Percentiles rank a stretch among this genome's conserved stretches.
These are phyloP conservation scores for Typhlichthys eigenmanni DNA, from an alignment of 2,797 vertebrate species.

Conservation along the genomic window DNA sequence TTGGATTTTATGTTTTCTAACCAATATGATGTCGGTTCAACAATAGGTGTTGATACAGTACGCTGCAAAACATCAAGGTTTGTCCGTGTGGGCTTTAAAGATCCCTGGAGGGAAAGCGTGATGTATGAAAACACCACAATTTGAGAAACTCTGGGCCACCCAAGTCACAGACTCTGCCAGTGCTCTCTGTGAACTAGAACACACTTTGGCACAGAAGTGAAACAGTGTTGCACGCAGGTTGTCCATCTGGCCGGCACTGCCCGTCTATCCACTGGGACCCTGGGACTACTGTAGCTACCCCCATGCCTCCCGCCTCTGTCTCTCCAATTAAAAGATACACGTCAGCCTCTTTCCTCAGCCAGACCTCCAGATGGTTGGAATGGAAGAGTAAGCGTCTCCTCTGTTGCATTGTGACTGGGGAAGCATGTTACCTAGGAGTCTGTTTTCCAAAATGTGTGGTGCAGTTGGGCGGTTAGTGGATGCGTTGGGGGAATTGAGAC, in stretches of 20 bases:
- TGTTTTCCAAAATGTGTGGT: conserved; percentile 60
- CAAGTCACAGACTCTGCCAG: conserved; percentile 12
- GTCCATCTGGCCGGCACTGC: conserved; percentile 70
- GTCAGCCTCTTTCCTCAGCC: conserved; percentile 67
- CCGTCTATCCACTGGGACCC: conserved; percentile 67
- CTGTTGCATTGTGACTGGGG: conserved; percentile 67
- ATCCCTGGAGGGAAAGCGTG: conserved; percentile 1
- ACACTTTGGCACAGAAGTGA: conserved; percentile 40
- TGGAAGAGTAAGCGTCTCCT: conserved; percentile 68
- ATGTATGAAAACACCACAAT: conserved; percentile 21
- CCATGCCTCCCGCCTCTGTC: conserved; percentile 62
- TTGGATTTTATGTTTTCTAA: no score
- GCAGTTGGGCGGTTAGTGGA: conserved; percentile 61
- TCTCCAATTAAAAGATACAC: conserved; percentile 79
- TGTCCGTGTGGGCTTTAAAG: not conserved
- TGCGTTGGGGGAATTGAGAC: conserved; percentile 61
- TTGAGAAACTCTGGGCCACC: conserved; percentile 27
- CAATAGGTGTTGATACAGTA: no score
- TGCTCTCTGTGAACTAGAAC: conserved; percentile 35
- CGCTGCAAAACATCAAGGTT: no score
- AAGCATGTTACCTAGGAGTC: conserved; percentile 67
- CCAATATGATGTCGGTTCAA: no score
- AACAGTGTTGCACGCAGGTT: conserved; percentile 53
- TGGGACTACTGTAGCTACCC: conserved; percentile 45
- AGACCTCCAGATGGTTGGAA: conserved; percentile 78